A percentile compares a stretch with the other conserved stretches of the same genome.
These are phyloP conservation scores for Drepanosiphum platanoidis DNA, from an alignment of 2,888 invertebrate species.

Conservation along the genomic window DNA sequence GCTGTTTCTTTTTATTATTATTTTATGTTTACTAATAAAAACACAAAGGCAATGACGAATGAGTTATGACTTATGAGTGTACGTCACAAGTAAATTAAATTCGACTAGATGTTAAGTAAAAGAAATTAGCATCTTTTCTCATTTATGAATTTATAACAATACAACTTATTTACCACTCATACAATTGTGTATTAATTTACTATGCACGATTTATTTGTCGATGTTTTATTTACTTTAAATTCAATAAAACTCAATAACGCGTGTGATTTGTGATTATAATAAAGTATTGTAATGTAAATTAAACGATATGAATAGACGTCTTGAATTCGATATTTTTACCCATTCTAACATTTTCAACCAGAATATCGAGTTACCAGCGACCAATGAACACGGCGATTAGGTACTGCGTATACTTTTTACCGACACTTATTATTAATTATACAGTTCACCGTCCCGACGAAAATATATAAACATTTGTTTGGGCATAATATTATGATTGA, in stretches of 20 bases:
- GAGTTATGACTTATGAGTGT: not conserved
- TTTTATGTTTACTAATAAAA: not conserved
- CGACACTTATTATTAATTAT: too few species aligned
- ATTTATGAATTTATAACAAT: constrained; percentile 35
- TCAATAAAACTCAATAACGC: constrained; percentile 3
- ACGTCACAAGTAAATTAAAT: not conserved
- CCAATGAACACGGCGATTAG: too few species aligned
- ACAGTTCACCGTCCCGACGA: too few species aligned
- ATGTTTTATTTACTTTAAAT: constrained; percentile 39
- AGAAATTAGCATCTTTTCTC: not conserved
- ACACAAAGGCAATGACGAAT: not conserved
- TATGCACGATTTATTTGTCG: constrained; percentile 3
- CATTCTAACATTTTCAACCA: not conserved
- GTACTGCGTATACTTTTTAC: too few species aligned
- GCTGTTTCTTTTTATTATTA: not conserved
- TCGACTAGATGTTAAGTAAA: not conserved
- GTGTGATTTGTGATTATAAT: constrained; percentile 19
- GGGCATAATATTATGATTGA: too few species aligned
- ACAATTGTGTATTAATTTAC: not conserved
- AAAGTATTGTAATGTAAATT: constrained; percentile 42
- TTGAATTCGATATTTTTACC: not conserved
- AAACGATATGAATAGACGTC: not conserved
- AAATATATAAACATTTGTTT: too few species aligned
- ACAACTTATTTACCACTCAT: constrained; percentile 29
- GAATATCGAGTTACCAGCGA: too few species aligned